A percentile compares a stretch with the other conserved stretches of the same genome.
phyloP scores from a whole-genome alignment of 2,113 vertebrate genomes.

The Sitta europaea region DNA sequence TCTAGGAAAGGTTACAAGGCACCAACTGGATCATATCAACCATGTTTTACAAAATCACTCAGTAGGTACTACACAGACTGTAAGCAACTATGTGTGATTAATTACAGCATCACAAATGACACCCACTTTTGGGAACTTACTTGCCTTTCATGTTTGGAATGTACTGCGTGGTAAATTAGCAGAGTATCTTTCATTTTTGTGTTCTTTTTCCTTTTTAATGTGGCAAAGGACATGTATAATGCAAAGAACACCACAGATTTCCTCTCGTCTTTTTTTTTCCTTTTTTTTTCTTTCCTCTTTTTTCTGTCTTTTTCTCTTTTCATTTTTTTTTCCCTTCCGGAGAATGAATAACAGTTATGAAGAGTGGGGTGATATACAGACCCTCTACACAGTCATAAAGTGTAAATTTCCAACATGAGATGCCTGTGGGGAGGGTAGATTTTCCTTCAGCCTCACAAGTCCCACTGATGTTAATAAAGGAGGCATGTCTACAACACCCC shows the following conservation, averaged over 20 bases:
- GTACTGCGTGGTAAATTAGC: neutral
- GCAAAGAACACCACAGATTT: neutral
- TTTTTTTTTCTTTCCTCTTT: too few relatives aligned
- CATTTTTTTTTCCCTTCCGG: neutral
- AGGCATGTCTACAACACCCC: conserved; percentile 40
- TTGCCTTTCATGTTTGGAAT: neutral
- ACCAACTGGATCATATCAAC: neutral
- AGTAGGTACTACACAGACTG: neutral
- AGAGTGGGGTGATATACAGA: conserved; percentile 16
- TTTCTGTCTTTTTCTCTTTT: neutral
- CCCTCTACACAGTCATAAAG: conserved; percentile 11
- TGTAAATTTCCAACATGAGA: conserved; percentile 24
- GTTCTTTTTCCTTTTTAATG: neutral
- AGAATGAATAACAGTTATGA: conserved; percentile 18
- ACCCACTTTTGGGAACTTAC: neutral
- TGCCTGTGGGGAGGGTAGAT: conserved; percentile 1
- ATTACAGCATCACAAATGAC: neutral
- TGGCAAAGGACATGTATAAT: neutral
- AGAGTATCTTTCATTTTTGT: neutral
- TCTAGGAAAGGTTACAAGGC: neutral
- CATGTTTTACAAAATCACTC: neutral
- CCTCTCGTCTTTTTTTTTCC: rapidly evolving
- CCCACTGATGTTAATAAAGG: conserved; percentile 44
- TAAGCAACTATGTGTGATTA: neutral
- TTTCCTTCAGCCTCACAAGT: conserved; percentile 45